Base-by-base conservation (phyloP, 2,888 invertebrate species). In the Rhyacophila evoluta region DNA sequence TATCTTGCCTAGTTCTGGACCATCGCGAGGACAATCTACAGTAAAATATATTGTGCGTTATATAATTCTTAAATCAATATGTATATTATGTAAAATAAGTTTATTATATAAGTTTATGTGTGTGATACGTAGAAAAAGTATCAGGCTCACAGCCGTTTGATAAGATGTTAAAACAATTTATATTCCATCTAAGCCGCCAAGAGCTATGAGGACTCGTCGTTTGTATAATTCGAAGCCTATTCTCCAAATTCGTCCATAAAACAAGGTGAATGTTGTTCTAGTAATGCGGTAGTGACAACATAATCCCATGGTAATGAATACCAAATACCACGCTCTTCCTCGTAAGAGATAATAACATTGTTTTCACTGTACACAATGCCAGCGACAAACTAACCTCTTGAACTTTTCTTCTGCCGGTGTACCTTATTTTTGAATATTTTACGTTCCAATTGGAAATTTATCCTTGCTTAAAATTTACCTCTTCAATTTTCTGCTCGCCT, bases 251-350 rank as follows among this genome's bases (percentile, higher is more conserved):
- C 74, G 74, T 74, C 68, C 74, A 67, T 74, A 74, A 74, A 74
- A 74, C 67, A 75, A 75, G 39, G 55, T 41, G 72, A 74, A 69
- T 70, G 69, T 33, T 69, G 55, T 74, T 69, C 12, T 70, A 38
- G 74, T 74, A 78, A 74, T 70, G 74, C 79, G 67, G 79, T 75
- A 75, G 75, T 74, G 79, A 79, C 79, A 79, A 25, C 29, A 37
- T 79, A 79, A 79, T 79, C 79, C 72, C 38, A 28, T 12, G 67
- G 70, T 78, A 75, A 78, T 71, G 71, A 74, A 78, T 74, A 78
- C 68, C 78, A 69, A 74, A 75, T 68, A 78, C 37, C 68, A 69
- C 67, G 75, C 29, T 41, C 41, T n/a, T 33, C 37, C n/a, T 27
- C 29, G 74, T 36, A 69, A 75, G 36, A 75, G 75, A 75, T 75